phyloP scores from a whole-genome alignment of 64 coral and sea anemone species.

The Stichodactyla mertensii region DNA sequence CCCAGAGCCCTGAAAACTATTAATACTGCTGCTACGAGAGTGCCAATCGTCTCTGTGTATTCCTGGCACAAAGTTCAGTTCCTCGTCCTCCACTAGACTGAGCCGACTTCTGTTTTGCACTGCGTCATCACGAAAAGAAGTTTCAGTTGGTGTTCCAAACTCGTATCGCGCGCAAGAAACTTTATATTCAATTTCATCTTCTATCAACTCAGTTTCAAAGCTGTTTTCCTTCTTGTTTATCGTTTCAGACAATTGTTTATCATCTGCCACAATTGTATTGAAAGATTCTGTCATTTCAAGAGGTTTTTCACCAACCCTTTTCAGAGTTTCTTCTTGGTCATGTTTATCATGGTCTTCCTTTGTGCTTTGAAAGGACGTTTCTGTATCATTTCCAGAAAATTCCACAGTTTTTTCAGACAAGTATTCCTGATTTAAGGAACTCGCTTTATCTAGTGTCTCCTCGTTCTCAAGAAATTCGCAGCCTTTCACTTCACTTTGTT shows the following conservation, averaged over 20 bases:
- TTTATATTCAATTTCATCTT: slow-evolving; percentile 20
- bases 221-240: neutral
- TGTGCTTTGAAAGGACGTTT: neutral
- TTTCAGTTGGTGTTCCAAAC: slow-evolving; percentile 50
- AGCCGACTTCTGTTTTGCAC: slow-evolving; percentile 7
- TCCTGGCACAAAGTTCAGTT: slow-evolving; percentile 95
- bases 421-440: neutral
- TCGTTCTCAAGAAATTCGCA: neutral
- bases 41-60: slow-evolving; percentile 67
- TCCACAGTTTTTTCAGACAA: too few species aligned
- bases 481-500: neutral
- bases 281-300: neutral
- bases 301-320: neutral
- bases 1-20: slow-evolving; percentile 73
- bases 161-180: slow-evolving; percentile 33
- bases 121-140: slow-evolving; percentile 4
- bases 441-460: neutral
- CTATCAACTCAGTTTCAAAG: neutral
- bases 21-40: slow-evolving; percentile 62
- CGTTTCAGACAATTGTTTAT: neutral
- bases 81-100: slow-evolving; percentile 39
- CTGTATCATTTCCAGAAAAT: neutral
- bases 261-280: neutral
- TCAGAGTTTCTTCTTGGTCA: neutral
- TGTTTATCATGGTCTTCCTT: neutral